These are phyloP conservation scores for Zaprionus obscuricornis DNA, from an alignment of 2,888 invertebrate genomes.

Conservation along the genomic window DNA sequence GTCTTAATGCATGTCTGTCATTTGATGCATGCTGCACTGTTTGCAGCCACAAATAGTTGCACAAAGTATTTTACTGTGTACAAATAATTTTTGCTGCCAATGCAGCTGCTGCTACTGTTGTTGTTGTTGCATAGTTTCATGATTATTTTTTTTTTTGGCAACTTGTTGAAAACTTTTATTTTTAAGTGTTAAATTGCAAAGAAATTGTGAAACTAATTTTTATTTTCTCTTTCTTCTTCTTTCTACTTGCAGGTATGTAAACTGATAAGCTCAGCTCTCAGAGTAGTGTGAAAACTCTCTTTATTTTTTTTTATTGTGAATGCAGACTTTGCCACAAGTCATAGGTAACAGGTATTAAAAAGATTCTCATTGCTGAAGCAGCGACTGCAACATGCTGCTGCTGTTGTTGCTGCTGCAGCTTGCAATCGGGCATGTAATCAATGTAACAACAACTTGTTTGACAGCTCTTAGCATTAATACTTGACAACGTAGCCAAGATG, in stretches of 20 bases:
- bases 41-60: constrained; percentile 30
- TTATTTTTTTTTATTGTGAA: no score
- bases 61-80: constrained; percentile 50
- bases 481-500: constrained; percentile 48
- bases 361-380: constrained; percentile 32
- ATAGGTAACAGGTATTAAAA: no score
- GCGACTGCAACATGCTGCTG: constrained; percentile 9
- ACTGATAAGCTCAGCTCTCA: constrained; percentile 27
- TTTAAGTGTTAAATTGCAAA: constrained; percentile 14
- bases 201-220: constrained; percentile 26
- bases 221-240: background rate
- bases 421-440: constrained; percentile 62
- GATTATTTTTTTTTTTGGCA: constrained; percentile 29
- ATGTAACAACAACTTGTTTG: constrained; percentile 78
- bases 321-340: no score
- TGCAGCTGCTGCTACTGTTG: constrained; percentile 23
- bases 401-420: constrained; percentile 26
- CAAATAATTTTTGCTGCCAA: constrained; percentile 57
- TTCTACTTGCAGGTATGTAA: constrained; percentile 52
- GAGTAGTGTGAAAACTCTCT: no score
- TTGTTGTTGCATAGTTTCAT: constrained; percentile 37
- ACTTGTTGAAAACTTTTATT: constrained; percentile 39
- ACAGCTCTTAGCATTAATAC: constrained; percentile 79
- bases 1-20: constrained; percentile 53
- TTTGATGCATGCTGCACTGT: constrained; percentile 42